These are phyloP conservation scores for Lampris incognitus DNA, from an alignment of 2,113 vertebrate species.

Conservation along the genomic window DNA sequence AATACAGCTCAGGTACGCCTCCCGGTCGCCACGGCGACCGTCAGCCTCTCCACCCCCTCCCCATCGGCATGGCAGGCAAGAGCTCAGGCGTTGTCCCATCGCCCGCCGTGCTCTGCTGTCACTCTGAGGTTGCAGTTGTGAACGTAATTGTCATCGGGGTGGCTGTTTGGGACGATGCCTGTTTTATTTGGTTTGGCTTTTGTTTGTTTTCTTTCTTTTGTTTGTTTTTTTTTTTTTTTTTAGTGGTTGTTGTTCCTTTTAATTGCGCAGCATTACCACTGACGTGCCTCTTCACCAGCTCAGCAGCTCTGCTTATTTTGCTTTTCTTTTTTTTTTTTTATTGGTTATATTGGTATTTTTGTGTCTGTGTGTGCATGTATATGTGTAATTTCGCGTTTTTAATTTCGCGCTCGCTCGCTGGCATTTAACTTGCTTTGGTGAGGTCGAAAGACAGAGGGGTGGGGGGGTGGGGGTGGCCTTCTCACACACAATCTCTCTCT, in stretches of 20 bases:
- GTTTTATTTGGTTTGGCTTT: neutral
- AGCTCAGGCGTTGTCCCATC: neutral
- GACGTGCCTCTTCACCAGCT: conserved; percentile 45
- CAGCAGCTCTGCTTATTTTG: conserved; percentile 50
- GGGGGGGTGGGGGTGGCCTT: conserved; percentile 26
- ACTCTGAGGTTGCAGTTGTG: neutral
- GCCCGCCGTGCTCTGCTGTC: conserved; percentile 4
- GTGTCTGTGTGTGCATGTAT: neutral
- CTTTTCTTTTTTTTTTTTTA: conserved; percentile 36
- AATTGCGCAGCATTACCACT: conserved; percentile 28
- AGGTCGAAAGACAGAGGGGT: neutral
- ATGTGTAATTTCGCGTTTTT: conserved; percentile 63
- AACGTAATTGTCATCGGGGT: neutral
- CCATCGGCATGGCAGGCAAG: conserved; percentile 21
- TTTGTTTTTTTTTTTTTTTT: neutral
- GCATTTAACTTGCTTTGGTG: conserved; percentile 52
- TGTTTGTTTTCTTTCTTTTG: neutral
- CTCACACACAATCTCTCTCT: neutral
- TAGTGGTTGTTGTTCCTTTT: neutral
- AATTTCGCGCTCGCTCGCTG: conserved; percentile 37
- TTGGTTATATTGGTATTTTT: neutral
- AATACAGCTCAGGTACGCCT: conserved; percentile 58
- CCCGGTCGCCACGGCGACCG: conserved; percentile 16
- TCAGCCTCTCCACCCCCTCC: neutral
- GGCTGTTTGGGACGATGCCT: neutral